These are phyloP conservation scores for Amorpha juglandis DNA, from an alignment of 2,888 invertebrate species.

Conservation along the genomic window DNA sequence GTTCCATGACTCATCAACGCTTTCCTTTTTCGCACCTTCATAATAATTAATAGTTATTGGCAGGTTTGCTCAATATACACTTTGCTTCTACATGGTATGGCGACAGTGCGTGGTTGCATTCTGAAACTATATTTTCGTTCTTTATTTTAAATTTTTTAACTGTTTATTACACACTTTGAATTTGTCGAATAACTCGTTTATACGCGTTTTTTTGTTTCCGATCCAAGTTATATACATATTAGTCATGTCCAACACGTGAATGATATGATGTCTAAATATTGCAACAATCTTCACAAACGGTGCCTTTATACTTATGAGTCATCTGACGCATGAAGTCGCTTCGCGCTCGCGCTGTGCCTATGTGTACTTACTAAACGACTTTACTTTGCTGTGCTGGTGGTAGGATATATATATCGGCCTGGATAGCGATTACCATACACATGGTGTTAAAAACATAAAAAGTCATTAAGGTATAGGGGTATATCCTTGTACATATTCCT, in stretches of 20 bases:
- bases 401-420: too few species aligned
- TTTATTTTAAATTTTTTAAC: slow-evolving; percentile 29
- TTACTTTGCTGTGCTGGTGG: too few species aligned
- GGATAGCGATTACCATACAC: too few species aligned
- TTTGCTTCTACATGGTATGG: slow-evolving; percentile 39
- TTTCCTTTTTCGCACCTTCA: slow-evolving; percentile 69
- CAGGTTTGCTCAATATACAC: slow-evolving; percentile 45
- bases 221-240: too few species aligned
- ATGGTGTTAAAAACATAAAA: too few species aligned
- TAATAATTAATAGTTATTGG: slow-evolving; percentile 58
- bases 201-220: slow-evolving; percentile 5
- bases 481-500: too few species aligned
- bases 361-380: too few species aligned
- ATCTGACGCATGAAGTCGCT: slow-evolving; percentile 47
- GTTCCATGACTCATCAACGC: slow-evolving; percentile 71
- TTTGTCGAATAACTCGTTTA: neutral
- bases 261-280: slow-evolving; percentile 22
- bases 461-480: too few species aligned
- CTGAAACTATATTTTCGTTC: slow-evolving; percentile 42
- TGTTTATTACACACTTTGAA: neutral
- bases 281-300: slow-evolving; percentile 39
- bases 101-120: slow-evolving; percentile 46
- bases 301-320: slow-evolving; percentile 68
- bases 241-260: slow-evolving; percentile 5
- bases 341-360: too few species aligned